Base-by-base conservation (phyloP, 2,888 invertebrate genomes). In the Xiphydria camelus region DNA sequence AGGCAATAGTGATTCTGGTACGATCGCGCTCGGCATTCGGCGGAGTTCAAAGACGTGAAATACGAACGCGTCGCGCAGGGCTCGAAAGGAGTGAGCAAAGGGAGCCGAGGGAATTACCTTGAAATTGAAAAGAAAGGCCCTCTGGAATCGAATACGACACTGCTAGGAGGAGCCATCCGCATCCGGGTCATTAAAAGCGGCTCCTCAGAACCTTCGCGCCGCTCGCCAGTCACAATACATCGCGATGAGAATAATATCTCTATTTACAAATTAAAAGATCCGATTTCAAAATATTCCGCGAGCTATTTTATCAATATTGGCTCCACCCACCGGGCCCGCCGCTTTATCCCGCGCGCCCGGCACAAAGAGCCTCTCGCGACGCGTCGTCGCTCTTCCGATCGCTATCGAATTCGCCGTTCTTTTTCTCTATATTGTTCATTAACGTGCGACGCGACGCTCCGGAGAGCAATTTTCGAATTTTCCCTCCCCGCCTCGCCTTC, bases 121-220 rank as follows among this genome's bases (percentile, higher is more conserved):
- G 57, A 53, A 57, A 59, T 59, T 55, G 55, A 44, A 42, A 23
- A 43, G 21, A 36, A 34, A 41, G 36, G 48, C 52, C 53, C 48
- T 51, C 47, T 57, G 55, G 57, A 63, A 67, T 63, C 57, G 57
- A 64, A 69, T 59, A 62, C 64, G 62, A 63, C 58, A 64, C 60
- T 59, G 53, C 53, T 49, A 57, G 62, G 61, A 61, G 61, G 62
- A 64, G 57, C 53, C 52, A 59, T 59, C 52, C 58, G 62, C 62
- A 66, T 69, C 68, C 69, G 67, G 69, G 62, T 63, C 60, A 64
- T 69, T 69, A 69, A 68, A 63, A 65, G 63, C 68, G 69, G 66
- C 51, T 53, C 55, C 49, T 68, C 51, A 62, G 61, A 56, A 61
- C 60, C 55, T 22, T 4, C 34, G n/a, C n/a, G n/a, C n/a, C n/a